Evolutionary conservation across 2,888 invertebrate species (phyloP).

Genomic region (Meta bourneti): DNA sequence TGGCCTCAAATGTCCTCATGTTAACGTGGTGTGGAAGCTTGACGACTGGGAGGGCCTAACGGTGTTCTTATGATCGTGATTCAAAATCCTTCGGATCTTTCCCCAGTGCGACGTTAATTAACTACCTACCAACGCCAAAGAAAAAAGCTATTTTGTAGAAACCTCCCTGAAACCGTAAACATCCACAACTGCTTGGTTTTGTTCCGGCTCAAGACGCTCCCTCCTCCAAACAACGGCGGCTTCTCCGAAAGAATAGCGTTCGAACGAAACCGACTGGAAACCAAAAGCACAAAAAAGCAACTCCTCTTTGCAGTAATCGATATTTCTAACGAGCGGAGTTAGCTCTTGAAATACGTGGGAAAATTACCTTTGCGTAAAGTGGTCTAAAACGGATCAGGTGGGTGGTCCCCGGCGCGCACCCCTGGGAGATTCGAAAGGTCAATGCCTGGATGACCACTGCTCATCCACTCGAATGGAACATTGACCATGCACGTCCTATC

Average conservation of each 20-base stretch:
- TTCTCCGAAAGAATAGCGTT: neutral
- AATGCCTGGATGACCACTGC: conserved; percentile 73
- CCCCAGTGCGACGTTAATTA: no score
- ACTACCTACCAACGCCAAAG: no score
- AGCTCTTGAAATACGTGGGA: conserved; percentile 60
- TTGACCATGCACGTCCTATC: conserved; percentile 62
- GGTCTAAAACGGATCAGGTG: conserved; percentile 43
- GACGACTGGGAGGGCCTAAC: no score
- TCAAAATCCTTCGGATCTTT: no score
- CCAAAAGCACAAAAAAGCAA: neutral
- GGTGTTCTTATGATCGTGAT: no score
- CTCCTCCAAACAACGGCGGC: neutral
- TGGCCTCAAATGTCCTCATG: no score
- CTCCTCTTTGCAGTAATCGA: conserved; percentile 49
- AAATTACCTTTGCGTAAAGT: conserved; percentile 66
- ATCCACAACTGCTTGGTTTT: no score
- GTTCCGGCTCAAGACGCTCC: neutral
- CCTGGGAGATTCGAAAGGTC: conserved; percentile 63
- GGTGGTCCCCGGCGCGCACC: conserved; percentile 54
- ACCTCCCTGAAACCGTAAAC: no score
- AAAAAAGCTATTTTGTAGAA: no score
- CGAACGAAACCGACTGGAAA: neutral
- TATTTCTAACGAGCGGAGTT: conserved; percentile 52
- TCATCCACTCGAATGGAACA: conserved; percentile 68
- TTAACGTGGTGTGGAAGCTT: no score